Evolutionary conservation across 2,888 invertebrate genomes (phyloP), one percentile per base, ranked within the genome.

Genomic region (Hemaris fuciformis): DNA sequence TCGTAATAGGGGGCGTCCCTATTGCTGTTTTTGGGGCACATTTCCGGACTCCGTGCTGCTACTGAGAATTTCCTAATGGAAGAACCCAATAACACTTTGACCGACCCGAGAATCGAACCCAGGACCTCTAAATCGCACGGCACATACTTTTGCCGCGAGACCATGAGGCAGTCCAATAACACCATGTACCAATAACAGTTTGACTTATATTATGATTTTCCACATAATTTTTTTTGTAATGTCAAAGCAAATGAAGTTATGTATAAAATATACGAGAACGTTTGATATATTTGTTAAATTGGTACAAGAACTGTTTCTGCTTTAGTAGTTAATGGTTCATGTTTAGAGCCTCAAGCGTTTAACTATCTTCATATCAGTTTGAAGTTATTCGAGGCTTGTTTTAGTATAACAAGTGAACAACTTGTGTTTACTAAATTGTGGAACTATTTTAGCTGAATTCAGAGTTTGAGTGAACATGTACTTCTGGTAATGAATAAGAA

Each of bases 301-400:
- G n/a, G 4, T 38, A 38, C 38, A 4, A n/a, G 4, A 31, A 6
- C 10, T 18, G 53, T 31, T 23, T 18, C 18, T 53, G 7, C 10
- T n/a, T 5, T 10, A 31, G 18, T 20, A 18, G 48, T 48, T 25
- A 10, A 53, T 18, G 31, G 18, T 31, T 53, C 15, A 15, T 15
- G 8, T n/a, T 18, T 20, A 7, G 3, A 31, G 53, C 31, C 27
- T 53, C 18, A 53, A 53, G 53, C 53, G 27, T 31, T 18, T 5
- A 53, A 53, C 53, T 20, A 53, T 31, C 3, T 53, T 53, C 18
- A 53, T 48, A 53, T 53, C 48, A 48, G 53, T 31, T 53, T 27
- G 7, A n/a, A 53, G 31, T 31, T 53, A 31, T 53, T 15, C 15
- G 7, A 1, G 31, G 8, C 27, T 53, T 53, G 53, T 31, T 53